Base-by-base conservation (phyloP, 2,113 vertebrate species). In the Hippocampus mohnikei region DNA sequence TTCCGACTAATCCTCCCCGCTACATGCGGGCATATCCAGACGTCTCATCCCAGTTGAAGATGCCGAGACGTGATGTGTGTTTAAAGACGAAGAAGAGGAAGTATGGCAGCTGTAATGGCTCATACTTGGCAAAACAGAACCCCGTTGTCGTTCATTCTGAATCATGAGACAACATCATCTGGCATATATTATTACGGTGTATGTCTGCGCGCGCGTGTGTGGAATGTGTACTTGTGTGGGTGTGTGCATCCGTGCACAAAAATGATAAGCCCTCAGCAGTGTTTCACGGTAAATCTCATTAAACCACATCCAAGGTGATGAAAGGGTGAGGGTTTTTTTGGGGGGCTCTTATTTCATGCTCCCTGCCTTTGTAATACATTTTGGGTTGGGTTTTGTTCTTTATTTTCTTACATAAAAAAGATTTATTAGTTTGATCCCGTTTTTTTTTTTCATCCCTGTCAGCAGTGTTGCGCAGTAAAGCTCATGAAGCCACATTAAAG, bases 1-100 rank as follows among this genome's bases (percentile, higher is more conserved):
- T 67, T 66, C 42, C 16, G 40, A 44, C 44, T 72, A 80, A 82
- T 81, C 78, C 60, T 21, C 71, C 18, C 67, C 42, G n/a, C 2
- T 42, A 44, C 44, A 59, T 63, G 70, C 20, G 60, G 25, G 63
- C 56, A 71, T 27, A 29, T 41, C 56, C 73, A 55, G 40, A 62
- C 53, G 33, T 61, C 59, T 61, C n/a, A 33, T 37, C 55, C 66
- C 18, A 56, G 40, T 41, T n/a, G 67, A 58, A 71, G 55, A 56
- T 72, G 53, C 23, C 23, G 5, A 58, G 23, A 58, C 23, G n/a
- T 58, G 55, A 58, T 27, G 55, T 58, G 55, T 27, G 5, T 27
- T n/a, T 25, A n/a, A n/a, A 48, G 52, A 53, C 0, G 55, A 27
- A 58, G 55, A 13, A 58, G 23, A 27, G 55, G 11, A 58, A 58